These are phyloP conservation scores for Aphaenogaster rudis DNA, from an alignment of 1,140 invertebrate genomes.

Conservation along the genomic window DNA sequence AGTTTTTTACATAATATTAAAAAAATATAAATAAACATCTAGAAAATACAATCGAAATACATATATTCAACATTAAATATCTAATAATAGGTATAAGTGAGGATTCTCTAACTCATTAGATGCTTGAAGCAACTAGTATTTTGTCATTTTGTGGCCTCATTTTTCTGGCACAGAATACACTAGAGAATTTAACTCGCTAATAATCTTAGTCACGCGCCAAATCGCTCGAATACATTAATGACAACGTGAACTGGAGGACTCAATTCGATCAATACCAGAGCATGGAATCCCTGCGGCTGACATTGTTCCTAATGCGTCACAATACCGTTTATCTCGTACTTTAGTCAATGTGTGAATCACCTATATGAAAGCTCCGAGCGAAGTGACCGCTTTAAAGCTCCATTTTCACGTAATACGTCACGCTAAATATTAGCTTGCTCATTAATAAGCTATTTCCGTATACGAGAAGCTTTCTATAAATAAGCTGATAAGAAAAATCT, in stretches of 20 bases:
- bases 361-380: neutral
- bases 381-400: neutral
- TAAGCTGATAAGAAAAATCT: neutral
- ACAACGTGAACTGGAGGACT: slow-evolving; percentile 10
- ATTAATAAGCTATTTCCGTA: neutral
- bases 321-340: slow-evolving; percentile 39
- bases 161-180: neutral
- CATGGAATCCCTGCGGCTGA: slow-evolving; percentile 36
- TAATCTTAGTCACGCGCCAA: slow-evolving; percentile 54
- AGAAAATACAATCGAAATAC: neutral
- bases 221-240: slow-evolving; percentile 37
- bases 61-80: neutral
- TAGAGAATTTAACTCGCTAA: slow-evolving; percentile 17
- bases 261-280: slow-evolving; percentile 49
- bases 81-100: neutral
- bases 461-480: neutral
- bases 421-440: slow-evolving; percentile 6
- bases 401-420: neutral
- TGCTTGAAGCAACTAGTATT: neutral
- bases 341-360: neutral
- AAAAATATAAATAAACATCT: neutral
- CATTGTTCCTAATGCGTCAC: slow-evolving; percentile 50
- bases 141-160: neutral
- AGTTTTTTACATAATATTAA: neutral
- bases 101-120: neutral